A percentile compares a stretch with the other conserved stretches of the same genome.
phyloP scores from a whole-genome alignment of 2,113 vertebrate genomes.

The Cinclus cinclus region DNA sequence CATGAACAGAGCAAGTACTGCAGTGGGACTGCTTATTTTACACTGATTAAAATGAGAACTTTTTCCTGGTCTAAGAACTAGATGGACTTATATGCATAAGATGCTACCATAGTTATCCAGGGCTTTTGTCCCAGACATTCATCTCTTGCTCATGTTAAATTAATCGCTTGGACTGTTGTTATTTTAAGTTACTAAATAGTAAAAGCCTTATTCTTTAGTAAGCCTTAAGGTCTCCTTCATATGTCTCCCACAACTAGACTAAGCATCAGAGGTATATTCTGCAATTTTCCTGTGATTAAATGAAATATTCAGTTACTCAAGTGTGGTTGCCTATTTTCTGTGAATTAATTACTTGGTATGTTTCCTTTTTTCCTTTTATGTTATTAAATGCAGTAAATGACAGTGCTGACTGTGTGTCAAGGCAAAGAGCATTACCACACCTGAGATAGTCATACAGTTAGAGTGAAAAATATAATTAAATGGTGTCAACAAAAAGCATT shows the following conservation, averaged over 20 bases:
- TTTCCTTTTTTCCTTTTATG: constrained; percentile 1
- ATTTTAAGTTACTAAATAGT: not conserved
- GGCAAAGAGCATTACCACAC: not conserved
- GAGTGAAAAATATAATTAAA: not conserved
- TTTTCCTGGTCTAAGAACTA: not conserved
- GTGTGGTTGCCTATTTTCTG: not conserved
- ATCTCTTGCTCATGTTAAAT: not conserved
- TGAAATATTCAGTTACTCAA: not conserved
- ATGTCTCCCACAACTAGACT: not conserved
- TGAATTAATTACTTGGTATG: not conserved
- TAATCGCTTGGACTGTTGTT: not conserved
- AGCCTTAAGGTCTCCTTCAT: not conserved
- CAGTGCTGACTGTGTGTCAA: not conserved
- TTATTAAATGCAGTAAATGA: constrained; percentile 1
- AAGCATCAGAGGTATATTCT: not conserved
- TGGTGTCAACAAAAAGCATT: not conserved
- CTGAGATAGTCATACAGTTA: not conserved
- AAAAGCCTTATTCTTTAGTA: not conserved
- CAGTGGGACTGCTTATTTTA: not conserved
- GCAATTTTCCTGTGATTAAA: not conserved
- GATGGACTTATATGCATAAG: not conserved
- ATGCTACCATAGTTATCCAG: not conserved
- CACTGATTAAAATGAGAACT: not conserved
- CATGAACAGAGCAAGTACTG: not conserved
- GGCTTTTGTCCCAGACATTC: accelerated